phyloP scores from a whole-genome alignment of 2,888 invertebrate genomes.

The Epistrophe grossulariae region DNA sequence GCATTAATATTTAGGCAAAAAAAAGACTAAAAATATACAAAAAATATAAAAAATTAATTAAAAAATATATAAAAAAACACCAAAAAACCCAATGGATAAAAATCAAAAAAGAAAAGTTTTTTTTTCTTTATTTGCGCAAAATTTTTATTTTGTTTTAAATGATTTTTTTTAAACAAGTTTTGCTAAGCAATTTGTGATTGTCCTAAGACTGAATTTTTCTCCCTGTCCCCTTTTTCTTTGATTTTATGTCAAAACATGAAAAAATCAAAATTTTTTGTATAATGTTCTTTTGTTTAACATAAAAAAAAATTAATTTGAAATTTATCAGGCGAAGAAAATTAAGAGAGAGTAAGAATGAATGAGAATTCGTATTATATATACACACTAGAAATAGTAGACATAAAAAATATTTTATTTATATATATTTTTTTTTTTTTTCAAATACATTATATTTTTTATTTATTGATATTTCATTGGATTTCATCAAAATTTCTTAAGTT shows the following conservation, averaged over 20 bases:
- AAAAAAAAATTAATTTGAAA: conserved; percentile 34
- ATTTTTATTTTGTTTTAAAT: conserved; percentile 34
- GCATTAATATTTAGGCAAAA: conserved; percentile 76
- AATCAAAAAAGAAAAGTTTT: conserved; percentile 47
- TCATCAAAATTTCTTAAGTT: conserved; percentile 64
- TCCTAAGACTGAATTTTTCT: conserved; percentile 80
- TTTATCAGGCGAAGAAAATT: conserved; percentile 50
- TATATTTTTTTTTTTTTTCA: conserved; percentile 35
- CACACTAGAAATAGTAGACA: conserved; percentile 64
- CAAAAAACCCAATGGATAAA: conserved; percentile 60
- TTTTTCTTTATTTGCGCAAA: conserved; percentile 42
- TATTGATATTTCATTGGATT: conserved; percentile 68
- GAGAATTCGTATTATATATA: conserved; percentile 70
- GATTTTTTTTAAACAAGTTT: conserved; percentile 65
- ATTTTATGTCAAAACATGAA: conserved; percentile 65
- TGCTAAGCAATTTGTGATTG: conserved; percentile 80
- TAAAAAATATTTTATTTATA: conserved; percentile 41
- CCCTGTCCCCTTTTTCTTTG: conserved; percentile 64
- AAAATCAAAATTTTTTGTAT: conserved; percentile 64
- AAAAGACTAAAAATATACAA: conserved; percentile 76
- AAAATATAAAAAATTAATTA: conserved; percentile 67
- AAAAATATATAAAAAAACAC: conserved; percentile 68
- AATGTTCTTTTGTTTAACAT: conserved; percentile 43
- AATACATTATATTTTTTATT: conserved; percentile 68
- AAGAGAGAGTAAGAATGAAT: conserved; percentile 70